phyloP scores from a whole-genome alignment of 2,113 vertebrate species.

The Gallinago jamesoni region DNA sequence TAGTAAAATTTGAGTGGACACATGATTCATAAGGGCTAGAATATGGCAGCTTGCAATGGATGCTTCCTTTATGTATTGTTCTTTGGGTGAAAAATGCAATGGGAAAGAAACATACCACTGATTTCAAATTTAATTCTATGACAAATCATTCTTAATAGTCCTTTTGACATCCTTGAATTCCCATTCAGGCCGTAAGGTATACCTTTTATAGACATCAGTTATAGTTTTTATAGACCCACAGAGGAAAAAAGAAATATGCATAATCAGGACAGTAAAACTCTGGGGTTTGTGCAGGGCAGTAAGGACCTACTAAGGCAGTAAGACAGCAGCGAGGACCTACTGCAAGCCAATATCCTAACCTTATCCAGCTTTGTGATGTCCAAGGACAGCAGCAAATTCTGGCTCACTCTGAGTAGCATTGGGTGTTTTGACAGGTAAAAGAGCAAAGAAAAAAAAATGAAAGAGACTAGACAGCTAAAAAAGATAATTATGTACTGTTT shows the following conservation, averaged over 20 bases:
- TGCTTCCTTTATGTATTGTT: not conserved
- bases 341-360: not conserved
- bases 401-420: not conserved
- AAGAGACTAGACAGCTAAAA: not conserved
- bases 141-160: not conserved
- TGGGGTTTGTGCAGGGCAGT: not conserved
- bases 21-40: not conserved
- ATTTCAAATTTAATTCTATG: not conserved
- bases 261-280: not conserved
- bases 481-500: not conserved
- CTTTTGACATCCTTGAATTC: not conserved
- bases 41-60: not conserved
- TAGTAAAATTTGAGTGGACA: not conserved
- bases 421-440: not conserved
- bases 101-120: not conserved
- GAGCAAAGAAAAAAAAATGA: not conserved
- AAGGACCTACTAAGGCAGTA: too few species aligned
- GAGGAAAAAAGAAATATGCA: not conserved
- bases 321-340: not conserved
- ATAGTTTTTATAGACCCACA: not conserved
- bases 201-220: not conserved
- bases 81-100: not conserved
- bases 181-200: not conserved
- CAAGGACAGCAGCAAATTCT: not conserved
- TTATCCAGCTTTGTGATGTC: not conserved